phyloP scores from a whole-genome alignment of 2,797 vertebrate genomes.

The Phoxinus dragarum region DNA sequence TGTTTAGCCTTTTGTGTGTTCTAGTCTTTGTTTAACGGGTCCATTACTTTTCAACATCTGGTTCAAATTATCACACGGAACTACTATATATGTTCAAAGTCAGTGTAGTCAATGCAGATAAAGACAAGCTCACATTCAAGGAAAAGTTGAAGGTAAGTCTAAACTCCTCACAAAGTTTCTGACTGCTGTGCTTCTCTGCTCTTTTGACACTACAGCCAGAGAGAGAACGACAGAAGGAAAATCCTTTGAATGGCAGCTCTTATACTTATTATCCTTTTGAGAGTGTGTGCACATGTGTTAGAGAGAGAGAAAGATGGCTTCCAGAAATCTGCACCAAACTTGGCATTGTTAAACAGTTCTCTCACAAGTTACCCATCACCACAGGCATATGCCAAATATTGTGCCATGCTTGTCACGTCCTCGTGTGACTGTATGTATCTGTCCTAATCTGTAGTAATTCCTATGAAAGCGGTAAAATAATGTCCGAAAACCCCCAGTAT shows the following conservation, averaged over 20 bases:
- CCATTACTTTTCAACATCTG: slow-evolving; percentile 3
- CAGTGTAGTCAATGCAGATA: neutral
- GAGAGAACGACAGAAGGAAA: neutral
- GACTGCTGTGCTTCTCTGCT: neutral
- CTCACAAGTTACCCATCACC: neutral
- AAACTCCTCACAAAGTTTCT: slow-evolving; percentile 19
- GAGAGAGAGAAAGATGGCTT: neutral
- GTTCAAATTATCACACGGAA: slow-evolving; percentile 1
- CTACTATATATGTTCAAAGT: neutral
- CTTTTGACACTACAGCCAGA: neutral
- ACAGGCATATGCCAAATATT: neutral
- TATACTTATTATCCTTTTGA: slow-evolving; percentile 13
- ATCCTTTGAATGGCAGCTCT: slow-evolving; percentile 17
- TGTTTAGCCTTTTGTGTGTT: neutral
- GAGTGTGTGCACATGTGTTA: neutral
- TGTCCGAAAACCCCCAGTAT: neutral
- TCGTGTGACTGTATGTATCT: neutral
- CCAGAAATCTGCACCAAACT: neutral
- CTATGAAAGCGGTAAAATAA: slow-evolving; percentile 3
- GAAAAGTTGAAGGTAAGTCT: slow-evolving; percentile 3
- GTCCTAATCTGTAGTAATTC: slow-evolving; percentile 1
- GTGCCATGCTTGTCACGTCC: neutral
- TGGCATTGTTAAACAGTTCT: neutral
- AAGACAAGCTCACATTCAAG: slow-evolving; percentile 5
- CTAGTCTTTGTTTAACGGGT: neutral